Conservation (phyloP, 37 sponge, comb jelly and placozoan genomes). For the Oscarella lobularis region DNA sequence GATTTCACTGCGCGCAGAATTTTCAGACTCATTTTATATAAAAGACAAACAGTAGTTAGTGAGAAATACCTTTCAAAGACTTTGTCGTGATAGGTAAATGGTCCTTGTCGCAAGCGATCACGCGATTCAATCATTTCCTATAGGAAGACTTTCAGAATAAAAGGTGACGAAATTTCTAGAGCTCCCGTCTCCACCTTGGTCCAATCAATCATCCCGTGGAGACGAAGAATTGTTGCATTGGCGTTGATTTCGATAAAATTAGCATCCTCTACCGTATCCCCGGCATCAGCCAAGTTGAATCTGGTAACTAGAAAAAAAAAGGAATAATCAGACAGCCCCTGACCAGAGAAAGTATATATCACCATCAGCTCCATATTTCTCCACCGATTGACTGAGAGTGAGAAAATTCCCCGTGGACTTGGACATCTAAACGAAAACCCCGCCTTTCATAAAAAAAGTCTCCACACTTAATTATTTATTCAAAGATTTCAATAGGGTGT, state of each 20-base stretch:
- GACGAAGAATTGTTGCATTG: slow-evolving; percentile 76
- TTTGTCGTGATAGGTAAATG: background rate
- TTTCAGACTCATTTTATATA: background rate
- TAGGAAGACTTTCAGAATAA: too few relatives aligned
- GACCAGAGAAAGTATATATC: slow-evolving; percentile 9
- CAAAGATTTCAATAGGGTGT: background rate
- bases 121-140: background rate
- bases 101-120: background rate
- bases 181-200: slow-evolving; percentile 38
- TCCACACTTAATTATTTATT: too few relatives aligned
- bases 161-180: too few relatives aligned
- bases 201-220: slow-evolving; percentile 88
- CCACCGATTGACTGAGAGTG: slow-evolving; percentile 56
- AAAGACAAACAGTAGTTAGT: background rate
- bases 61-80: background rate
- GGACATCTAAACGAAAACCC: slow-evolving; percentile 60
- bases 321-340: slow-evolving; percentile 7
- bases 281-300: slow-evolving; percentile 93
- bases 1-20: slow-evolving; percentile 19
- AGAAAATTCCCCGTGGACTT: slow-evolving; percentile 96
- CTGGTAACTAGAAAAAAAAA: slow-evolving; percentile 45
- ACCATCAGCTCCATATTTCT: slow-evolving; percentile 90
- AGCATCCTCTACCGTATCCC: slow-evolving; percentile 93
- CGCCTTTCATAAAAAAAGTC: too few relatives aligned
- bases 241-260: slow-evolving; percentile 75